Percentiles rank a stretch among this genome's conserved stretches.
phyloP scores from a whole-genome alignment of 2,113 vertebrate genomes.

The Motacilla tschutschensis region DNA sequence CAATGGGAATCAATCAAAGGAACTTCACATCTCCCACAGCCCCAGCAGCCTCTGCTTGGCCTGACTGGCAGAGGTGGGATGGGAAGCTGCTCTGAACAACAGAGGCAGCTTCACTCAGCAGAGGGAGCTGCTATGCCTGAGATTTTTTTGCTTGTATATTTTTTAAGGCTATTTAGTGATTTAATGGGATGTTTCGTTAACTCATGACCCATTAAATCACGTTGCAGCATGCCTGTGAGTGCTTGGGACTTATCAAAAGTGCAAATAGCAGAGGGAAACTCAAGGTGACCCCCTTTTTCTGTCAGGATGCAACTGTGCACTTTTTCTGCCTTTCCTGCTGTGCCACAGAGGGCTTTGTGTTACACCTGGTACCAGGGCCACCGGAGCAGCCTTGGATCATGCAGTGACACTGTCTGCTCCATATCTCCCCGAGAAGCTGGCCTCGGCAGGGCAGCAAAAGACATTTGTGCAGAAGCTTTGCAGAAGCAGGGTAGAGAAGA shows the following conservation, averaged over 20 bases:
- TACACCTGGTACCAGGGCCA: fast-evolving
- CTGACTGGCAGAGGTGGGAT: background rate
- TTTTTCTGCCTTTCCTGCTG: background rate
- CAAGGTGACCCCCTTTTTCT: background rate
- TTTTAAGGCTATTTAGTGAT: background rate
- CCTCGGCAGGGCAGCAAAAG: background rate
- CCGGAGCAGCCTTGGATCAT: background rate
- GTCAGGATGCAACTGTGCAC: background rate
- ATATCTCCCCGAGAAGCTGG: background rate
- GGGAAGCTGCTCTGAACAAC: background rate
- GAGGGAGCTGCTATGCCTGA: background rate
- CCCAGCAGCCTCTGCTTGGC: background rate
- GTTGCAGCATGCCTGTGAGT: background rate
- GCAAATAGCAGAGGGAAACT: background rate
- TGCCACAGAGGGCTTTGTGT: no score
- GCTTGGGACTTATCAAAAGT: background rate
- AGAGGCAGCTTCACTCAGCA: background rate
- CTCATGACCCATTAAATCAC: background rate
- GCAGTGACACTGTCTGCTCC: background rate
- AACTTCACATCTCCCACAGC: background rate
- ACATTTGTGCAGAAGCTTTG: background rate
- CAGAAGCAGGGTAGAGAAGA: background rate
- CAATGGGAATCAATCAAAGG: fast-evolving
- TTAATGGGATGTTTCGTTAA: background rate
- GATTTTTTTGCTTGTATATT: background rate